Evolutionary conservation across 1,140 invertebrate genomes (phyloP).

Genomic region (Triops longicaudatus): DNA sequence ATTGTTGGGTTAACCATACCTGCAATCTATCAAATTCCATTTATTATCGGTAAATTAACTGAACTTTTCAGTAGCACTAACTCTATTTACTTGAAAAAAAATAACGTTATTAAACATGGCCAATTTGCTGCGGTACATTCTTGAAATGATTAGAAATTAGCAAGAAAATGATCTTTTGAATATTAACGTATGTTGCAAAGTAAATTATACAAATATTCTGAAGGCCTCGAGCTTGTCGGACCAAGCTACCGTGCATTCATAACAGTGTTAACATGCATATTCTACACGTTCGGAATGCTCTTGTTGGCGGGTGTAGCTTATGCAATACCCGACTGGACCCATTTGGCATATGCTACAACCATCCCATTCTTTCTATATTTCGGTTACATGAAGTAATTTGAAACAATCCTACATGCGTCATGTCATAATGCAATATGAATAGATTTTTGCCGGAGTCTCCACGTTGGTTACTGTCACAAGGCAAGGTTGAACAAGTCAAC

Average conservation of each 20-base stretch:
- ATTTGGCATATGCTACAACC: constrained; percentile 65
- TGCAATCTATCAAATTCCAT: constrained; percentile 88
- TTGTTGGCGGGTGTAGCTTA: constrained; percentile 71
- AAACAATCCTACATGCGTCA: constrained; percentile 5
- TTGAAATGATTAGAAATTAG: not conserved
- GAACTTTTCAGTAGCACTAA: not conserved
- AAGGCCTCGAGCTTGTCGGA: constrained; percentile 79
- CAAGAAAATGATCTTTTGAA: constrained; percentile 4
- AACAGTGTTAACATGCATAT: constrained; percentile 80
- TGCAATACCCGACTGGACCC: constrained; percentile 69
- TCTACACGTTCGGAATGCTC: constrained; percentile 76
- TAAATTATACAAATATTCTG: constrained; percentile 36
- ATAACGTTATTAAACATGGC: no score
- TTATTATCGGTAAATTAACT: constrained; percentile 72
- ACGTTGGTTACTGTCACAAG: constrained; percentile 70
- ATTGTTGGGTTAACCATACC: constrained; percentile 80
- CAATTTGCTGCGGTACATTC: not conserved
- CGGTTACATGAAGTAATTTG: constrained; percentile 46
- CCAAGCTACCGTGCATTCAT: constrained; percentile 83
- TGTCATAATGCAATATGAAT: constrained; percentile 34
- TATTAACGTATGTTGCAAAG: constrained; percentile 20
- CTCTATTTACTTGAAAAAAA: not conserved
- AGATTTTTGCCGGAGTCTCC: constrained; percentile 74
- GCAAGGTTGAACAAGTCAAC: constrained; percentile 66
- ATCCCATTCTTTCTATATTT: constrained; percentile 75